Conservation (phyloP, 1,140 invertebrate species). For the Panagrolaimus sp. region DNA sequence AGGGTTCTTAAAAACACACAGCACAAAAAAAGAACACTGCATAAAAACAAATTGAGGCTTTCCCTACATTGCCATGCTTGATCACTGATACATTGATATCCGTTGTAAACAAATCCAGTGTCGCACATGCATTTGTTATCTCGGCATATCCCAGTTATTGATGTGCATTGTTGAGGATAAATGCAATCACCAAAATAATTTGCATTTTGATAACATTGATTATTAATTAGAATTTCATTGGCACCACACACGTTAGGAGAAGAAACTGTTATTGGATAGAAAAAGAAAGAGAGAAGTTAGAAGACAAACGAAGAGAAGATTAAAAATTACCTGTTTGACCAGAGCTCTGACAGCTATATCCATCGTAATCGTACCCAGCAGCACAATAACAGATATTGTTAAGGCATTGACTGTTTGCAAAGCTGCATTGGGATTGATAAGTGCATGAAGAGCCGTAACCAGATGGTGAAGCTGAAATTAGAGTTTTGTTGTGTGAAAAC, state of each 20-base stretch:
- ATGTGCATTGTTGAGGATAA: conserved; percentile 29
- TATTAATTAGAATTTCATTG: conserved; percentile 39
- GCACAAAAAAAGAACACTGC: not conserved
- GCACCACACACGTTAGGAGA: not conserved
- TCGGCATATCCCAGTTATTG: too few species aligned
- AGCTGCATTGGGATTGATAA: conserved; percentile 20
- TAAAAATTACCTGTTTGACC: too few species aligned
- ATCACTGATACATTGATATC: not conserved
- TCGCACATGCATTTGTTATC: not conserved
- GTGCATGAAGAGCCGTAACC: conserved; percentile 31
- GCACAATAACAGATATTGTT: conserved; percentile 32
- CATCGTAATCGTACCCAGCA: conserved; percentile 26
- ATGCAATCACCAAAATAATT: conserved; percentile 26
- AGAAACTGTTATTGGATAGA: not conserved
- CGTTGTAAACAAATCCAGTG: not conserved
- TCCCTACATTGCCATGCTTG: not conserved
- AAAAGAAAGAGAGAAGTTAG: not conserved
- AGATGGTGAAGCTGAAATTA: not conserved
- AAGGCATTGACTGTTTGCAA: conserved; percentile 22
- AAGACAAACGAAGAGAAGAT: not conserved
- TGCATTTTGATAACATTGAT: conserved; percentile 34
- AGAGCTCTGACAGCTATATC: conserved; percentile 19
- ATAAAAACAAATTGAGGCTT: not conserved
- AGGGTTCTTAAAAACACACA: not conserved
- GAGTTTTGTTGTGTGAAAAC: too few species aligned